phyloP scores from a whole-genome alignment of 2,888 invertebrate genomes.

The Unio delphinus region DNA sequence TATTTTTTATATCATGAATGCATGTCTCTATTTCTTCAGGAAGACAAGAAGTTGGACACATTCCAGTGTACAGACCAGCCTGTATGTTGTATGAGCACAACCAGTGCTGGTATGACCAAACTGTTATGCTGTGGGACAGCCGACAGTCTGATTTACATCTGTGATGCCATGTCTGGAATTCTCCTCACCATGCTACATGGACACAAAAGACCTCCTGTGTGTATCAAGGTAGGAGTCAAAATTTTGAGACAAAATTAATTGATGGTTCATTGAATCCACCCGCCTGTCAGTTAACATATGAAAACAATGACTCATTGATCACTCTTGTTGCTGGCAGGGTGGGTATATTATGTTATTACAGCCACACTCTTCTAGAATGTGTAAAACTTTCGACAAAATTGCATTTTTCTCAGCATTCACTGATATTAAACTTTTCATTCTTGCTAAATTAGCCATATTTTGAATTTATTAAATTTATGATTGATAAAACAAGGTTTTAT shows the following conservation, averaged over 20 bases:
- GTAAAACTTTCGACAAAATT: too few species aligned
- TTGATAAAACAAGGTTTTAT: too few species aligned
- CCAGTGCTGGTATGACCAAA: constrained; percentile 50
- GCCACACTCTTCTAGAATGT: too few species aligned
- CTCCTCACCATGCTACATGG: constrained; percentile 54
- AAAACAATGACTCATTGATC: too few species aligned
- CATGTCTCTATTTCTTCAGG: constrained; percentile 29
- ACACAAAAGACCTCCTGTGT: constrained; percentile 51
- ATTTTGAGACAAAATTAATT: background rate
- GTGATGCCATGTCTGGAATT: constrained; percentile 50
- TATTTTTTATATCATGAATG: constrained; percentile 1
- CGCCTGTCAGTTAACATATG: background rate
- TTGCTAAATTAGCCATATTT: too few species aligned
- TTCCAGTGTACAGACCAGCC: constrained; percentile 50
- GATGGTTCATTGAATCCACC: background rate
- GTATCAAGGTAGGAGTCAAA: constrained; percentile 36
- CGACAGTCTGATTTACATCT: constrained; percentile 50
- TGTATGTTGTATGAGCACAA: constrained; percentile 47
- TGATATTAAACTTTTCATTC: too few species aligned
- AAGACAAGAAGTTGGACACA: constrained; percentile 42
- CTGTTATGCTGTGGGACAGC: constrained; percentile 50
- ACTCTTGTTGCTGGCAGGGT: too few species aligned
- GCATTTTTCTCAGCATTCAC: too few species aligned
- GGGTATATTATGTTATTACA: too few species aligned
- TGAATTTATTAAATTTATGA: too few species aligned